Base-by-base conservation (phyloP, 1,140 invertebrate species). In the Tetraneura akinire region DNA sequence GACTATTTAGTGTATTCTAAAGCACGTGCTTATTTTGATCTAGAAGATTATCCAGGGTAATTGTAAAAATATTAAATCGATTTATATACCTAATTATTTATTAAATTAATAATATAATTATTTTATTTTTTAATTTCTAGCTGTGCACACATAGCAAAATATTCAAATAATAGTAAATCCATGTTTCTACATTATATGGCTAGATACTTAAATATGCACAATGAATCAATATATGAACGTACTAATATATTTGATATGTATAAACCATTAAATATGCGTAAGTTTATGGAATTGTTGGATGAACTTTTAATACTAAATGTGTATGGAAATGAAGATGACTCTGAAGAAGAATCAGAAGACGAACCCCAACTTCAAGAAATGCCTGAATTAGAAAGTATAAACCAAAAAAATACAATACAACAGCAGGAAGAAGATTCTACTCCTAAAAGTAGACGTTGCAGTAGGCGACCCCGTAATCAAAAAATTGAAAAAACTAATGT, bases 141-240 rank as follows among this genome's bases (percentile, higher is more conserved):
- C 18, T 78, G 74, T 62, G 74, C 74, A 26, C 55, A 78, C 14
- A 26, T 78, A 29, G 37, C 74, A 60, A 78, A 78, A 78, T 9
- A 62, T 78, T 32, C 74, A 16, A 78, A 78, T 26, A 78, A 78
- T n/a, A 45, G 51, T 21, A 57, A 78, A 78, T 57, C 74, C 10
- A 78, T 78, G 74, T 78, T 78, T 78, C 45, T 78, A 32, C 74
- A 78, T 78, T 78, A 78, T 62, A 78, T 78, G 74, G 74, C 74
- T 18, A 78, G 74, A 26, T 78, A 78, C 21, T 57, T 78, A 45
- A 45, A 55, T 60, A 60, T 78, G 37, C 53, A 78, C 11, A 78
- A 78, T 60, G 51, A 78, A 62, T 60, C 37, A 18, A 60, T 78
- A 18, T 78, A 78, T 62, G 74, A 78, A 14, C 74, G 74, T n/a